These are phyloP conservation scores for Aricia agestis DNA, from an alignment of 1,140 invertebrate genomes.

Conservation along the genomic window DNA sequence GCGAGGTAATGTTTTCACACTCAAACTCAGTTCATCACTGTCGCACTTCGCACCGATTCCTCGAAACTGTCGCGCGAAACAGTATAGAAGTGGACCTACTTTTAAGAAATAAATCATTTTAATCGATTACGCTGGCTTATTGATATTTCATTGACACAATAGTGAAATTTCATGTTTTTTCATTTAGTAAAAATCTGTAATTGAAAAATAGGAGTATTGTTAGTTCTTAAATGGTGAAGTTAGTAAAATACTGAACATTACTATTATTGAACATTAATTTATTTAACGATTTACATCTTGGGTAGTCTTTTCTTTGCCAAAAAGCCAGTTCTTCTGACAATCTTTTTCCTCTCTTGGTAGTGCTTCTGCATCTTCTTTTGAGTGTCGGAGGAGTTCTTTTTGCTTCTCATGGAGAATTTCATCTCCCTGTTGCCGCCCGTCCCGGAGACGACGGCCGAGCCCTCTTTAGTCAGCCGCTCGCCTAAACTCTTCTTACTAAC, in stretches of 20 bases:
- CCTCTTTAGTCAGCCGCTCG: conserved; percentile 81
- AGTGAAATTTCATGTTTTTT: no score
- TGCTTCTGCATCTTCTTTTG: conserved; percentile 79
- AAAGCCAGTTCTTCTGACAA: conserved; percentile 81
- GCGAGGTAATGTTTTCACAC: no score
- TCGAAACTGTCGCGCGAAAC: no score
- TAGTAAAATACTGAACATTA: background rate
- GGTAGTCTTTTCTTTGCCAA: conserved; percentile 54
- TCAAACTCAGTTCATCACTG: no score
- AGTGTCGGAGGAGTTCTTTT: conserved; percentile 72
- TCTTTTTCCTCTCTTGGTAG: conserved; percentile 82
- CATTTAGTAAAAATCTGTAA: no score
- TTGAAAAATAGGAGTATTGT: background rate
- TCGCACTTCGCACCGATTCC: no score
- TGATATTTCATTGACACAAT: no score
- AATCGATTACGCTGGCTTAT: no score
- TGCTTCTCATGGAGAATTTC: conserved; percentile 80
- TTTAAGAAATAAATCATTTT: no score
- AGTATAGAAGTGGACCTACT: no score
- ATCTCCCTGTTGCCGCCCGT: conserved; percentile 85
- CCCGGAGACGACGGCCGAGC: conserved; percentile 76
- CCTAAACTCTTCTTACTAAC: conserved; percentile 81
- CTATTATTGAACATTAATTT: conserved; percentile 18
- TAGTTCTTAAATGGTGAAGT: background rate
- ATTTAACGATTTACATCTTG: conserved; percentile 34